Evolutionary conservation across 23 tunicate species (phyloP).

Genomic region (Aplidium turbinatum): DNA sequence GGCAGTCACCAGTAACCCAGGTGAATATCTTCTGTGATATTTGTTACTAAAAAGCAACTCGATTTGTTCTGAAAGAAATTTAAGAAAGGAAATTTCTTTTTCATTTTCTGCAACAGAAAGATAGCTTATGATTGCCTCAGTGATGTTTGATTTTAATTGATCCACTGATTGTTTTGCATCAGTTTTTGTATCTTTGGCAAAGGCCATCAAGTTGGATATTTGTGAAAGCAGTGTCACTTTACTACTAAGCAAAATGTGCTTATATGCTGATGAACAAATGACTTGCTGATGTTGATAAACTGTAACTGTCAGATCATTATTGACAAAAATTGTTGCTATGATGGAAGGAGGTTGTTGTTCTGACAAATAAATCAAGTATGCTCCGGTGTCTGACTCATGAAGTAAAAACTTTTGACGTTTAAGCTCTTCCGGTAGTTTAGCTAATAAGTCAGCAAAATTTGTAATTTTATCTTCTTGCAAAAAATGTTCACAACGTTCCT

Average conservation of each 20-base stretch:
- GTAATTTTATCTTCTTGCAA: conserved; percentile 4
- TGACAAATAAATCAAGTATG: neutral
- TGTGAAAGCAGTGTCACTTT: conserved; percentile 13
- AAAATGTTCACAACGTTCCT: neutral
- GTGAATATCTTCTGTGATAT: conserved; percentile 1
- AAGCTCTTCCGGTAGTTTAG: conserved; percentile 4
- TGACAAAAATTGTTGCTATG: conserved; percentile 2
- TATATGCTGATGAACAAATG: neutral
- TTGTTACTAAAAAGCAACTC: conserved; percentile 2
- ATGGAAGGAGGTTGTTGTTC: neutral
- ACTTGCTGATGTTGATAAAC: neutral
- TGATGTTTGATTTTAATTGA: neutral
- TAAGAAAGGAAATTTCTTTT: neutral
- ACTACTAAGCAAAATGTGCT: too few species aligned
- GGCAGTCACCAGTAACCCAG: conserved; percentile 1
- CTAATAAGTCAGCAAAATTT: neutral
- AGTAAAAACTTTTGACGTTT: neutral
- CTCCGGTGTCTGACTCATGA: neutral
- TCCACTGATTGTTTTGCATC: neutral
- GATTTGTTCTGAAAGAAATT: neutral
- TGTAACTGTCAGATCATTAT: neutral
- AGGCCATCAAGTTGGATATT: conserved; percentile 10
- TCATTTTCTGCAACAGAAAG: neutral
- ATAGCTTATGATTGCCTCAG: neutral
- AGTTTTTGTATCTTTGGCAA: neutral